Conservation (phyloP, 2,113 vertebrate genomes). For the Siphamia tubifer region DNA sequence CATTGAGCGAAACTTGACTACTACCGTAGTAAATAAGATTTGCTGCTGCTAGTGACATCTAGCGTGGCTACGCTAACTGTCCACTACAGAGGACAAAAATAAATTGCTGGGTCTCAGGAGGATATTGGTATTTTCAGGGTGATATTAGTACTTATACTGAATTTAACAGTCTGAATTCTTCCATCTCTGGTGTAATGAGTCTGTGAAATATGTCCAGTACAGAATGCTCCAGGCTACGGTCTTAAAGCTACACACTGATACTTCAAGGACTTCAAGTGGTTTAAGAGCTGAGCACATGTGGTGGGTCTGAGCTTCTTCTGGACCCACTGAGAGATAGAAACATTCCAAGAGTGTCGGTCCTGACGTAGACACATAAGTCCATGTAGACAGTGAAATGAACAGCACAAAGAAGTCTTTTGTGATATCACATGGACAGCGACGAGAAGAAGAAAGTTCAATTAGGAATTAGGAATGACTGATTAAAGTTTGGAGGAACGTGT, state of each 20-base stretch:
- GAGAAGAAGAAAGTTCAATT: conserved; percentile 33
- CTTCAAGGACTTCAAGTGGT: background rate
- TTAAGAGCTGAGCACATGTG: background rate
- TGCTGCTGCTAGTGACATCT: too few relatives aligned
- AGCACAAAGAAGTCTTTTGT: conserved; percentile 38
- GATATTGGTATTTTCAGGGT: too few relatives aligned
- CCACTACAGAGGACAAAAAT: too few relatives aligned
- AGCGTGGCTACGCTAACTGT: too few relatives aligned
- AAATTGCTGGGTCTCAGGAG: too few relatives aligned
- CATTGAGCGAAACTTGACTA: too few relatives aligned
- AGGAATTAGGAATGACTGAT: conserved; percentile 45
- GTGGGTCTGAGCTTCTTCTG: background rate
- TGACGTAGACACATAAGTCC: background rate
- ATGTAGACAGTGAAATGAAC: conserved; percentile 25
- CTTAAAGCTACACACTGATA: background rate
- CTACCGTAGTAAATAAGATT: too few relatives aligned
- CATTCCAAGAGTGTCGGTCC: background rate
- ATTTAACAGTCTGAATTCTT: too few relatives aligned
- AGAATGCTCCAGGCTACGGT: background rate
- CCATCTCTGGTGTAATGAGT: background rate
- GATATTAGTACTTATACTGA: too few relatives aligned
- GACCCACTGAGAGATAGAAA: background rate
- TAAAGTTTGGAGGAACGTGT: conserved; percentile 27
- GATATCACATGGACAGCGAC: background rate
- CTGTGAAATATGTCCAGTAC: background rate